phyloP scores from a whole-genome alignment of 2,797 vertebrate genomes.

The Pristis pectinata region DNA sequence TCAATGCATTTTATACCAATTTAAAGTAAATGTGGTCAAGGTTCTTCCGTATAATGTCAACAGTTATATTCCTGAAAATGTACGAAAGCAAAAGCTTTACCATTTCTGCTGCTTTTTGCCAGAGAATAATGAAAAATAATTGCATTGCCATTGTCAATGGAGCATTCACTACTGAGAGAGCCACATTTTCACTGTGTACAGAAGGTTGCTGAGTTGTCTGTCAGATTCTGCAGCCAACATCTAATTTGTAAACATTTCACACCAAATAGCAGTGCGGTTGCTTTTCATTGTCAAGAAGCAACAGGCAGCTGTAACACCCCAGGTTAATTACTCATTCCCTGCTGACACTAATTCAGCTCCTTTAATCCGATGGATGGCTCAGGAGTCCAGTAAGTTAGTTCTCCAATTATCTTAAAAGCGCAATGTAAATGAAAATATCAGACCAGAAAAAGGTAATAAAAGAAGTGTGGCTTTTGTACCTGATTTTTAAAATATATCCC shows the following conservation, averaged over 20 bases:
- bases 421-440: background rate
- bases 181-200: background rate
- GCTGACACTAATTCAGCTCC: background rate
- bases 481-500: background rate
- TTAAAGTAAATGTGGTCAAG: background rate
- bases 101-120: background rate
- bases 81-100: background rate
- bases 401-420: background rate
- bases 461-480: background rate
- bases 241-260: constrained; percentile 30
- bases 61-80: background rate
- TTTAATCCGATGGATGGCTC: background rate
- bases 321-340: background rate
- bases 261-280: background rate
- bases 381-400: background rate
- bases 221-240: background rate
- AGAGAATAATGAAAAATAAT: constrained; percentile 15
- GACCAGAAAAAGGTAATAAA: background rate
- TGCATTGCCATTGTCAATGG: background rate
- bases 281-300: constrained; percentile 11
- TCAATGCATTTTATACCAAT: background rate
- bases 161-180: background rate
- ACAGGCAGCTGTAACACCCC: background rate
- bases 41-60: background rate
- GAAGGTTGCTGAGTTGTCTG: background rate